Evolutionary conservation across 2,888 invertebrate species (phyloP), one percentile per base, ranked within the genome.

Genomic region (Leptinotarsa rubiginosa): DNA sequence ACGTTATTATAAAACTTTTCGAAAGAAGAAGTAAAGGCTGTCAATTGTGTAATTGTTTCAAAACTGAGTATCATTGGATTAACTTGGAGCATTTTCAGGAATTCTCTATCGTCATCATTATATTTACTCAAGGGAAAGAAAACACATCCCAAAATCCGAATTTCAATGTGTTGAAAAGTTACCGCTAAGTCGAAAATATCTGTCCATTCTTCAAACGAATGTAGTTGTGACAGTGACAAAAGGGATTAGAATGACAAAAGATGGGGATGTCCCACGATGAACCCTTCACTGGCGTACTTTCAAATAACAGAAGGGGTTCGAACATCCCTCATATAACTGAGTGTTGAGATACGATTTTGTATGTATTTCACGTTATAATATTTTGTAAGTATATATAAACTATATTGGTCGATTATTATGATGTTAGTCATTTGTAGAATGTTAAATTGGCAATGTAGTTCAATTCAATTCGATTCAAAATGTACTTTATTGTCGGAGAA

Each of bases 191-290:
- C 76, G 77, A 78, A 83, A 83, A 83, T 83, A 83, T 82, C 81
- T 81, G 82, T 81, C 79, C 82, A 81, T 82, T 79, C 81, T 79
- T 79, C 79, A 82, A 81, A 81, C 82, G 78, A 79, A 79, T 83
- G 81, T 82, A 82, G 80, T 81, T 83, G 81, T 83, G 82, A 83
- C 82, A 83, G 81, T 83, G 82, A 83, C 83, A 82, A 83, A 83
- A 80, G 78, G 78, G 81, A 83, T 83, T 81, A 83, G 75, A 50
- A 75, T 65, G 69, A 62, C 56, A 70, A 70, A 76, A 25, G 68
- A 74, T 73, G 73, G 70, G 70, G 73, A 62, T 75, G 73, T 72
- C 50, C 47, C 62, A 20, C 20, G 3, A 13, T 13, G 18, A 56
- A 18, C 18, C 20, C 20, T 56, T n/a, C 20, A 56, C 4, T n/a